Conservation (phyloP, 2,888 invertebrate genomes). For the Sarcophaga carnaria region DNA sequence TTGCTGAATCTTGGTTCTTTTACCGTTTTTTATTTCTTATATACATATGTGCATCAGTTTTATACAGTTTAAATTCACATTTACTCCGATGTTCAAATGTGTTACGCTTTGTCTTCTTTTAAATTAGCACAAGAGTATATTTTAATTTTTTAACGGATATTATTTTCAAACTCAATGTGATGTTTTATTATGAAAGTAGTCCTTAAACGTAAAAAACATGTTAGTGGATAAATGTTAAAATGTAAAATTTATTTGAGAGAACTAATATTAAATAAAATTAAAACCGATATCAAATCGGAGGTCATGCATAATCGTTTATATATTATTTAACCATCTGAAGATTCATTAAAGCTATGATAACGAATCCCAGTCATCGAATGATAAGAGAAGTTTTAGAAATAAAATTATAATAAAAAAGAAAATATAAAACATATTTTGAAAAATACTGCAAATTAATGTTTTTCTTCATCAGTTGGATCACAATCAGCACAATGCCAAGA, state of each 20-base stretch:
- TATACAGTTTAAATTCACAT: no score
- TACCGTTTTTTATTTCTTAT: no score
- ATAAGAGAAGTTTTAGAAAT: conserved; percentile 37
- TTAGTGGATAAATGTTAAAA: conserved; percentile 55
- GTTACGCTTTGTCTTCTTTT: no score
- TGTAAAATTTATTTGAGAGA: conserved; percentile 67
- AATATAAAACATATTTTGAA: conserved; percentile 18
- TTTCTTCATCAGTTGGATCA: conserved; percentile 88
- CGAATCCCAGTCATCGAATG: conserved; percentile 56
- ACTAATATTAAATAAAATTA: conserved; percentile 66
- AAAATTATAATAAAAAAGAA: conserved; percentile 39
- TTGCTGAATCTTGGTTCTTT: no score
- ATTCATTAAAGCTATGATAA: conserved; percentile 45
- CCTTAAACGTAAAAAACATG: conserved; percentile 47
- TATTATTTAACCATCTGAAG: conserved; percentile 47
- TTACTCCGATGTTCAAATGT: no score
- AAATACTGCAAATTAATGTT: conserved; percentile 71
- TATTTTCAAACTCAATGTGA: conserved; percentile 42
- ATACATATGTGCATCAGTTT: no score
- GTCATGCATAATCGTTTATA: conserved; percentile 60
- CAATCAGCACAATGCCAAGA: conserved; percentile 98
- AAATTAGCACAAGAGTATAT: neutral
- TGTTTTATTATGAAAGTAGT: conserved; percentile 40
- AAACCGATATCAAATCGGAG: conserved; percentile 65
- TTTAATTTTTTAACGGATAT: neutral